Conservation (phyloP, 2,888 invertebrate genomes). For the Drosophila subsilvestris region DNA sequence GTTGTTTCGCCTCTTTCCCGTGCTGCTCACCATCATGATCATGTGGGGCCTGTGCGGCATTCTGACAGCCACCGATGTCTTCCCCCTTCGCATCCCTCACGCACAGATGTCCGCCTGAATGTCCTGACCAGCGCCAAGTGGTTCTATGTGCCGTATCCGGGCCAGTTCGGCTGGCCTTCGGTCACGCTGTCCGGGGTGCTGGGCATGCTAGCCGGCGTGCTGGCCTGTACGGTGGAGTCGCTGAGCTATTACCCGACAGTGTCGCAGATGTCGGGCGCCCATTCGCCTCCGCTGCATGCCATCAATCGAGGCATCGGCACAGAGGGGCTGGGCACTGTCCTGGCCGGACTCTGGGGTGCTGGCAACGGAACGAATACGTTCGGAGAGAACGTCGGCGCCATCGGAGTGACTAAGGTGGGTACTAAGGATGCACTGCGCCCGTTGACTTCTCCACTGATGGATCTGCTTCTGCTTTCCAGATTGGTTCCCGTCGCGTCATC, state of each 20-base stretch:
- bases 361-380: slow-evolving; percentile 96
- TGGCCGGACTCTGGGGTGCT: slow-evolving; percentile 93
- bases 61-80: slow-evolving; percentile 87
- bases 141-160: slow-evolving; percentile 93
- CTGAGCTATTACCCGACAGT: slow-evolving; percentile 97
- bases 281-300: slow-evolving; percentile 93
- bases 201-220: slow-evolving; percentile 91
- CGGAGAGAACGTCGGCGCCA: slow-evolving; percentile 95
- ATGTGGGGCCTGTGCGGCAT: slow-evolving; percentile 91
- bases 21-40: slow-evolving; percentile 89
- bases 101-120: slow-evolving; percentile 89
- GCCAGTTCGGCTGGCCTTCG: slow-evolving; percentile 91
- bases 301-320: slow-evolving; percentile 94
- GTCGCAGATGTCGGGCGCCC: slow-evolving; percentile 91
- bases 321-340: slow-evolving; percentile 92
- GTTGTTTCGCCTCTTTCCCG: slow-evolving; percentile 92
- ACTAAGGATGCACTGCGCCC: too few relatives aligned
- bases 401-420: slow-evolving; percentile 91
- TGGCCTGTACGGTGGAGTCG: slow-evolving; percentile 92
- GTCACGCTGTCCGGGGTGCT: slow-evolving; percentile 89
- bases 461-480: slow-evolving; percentile 84
- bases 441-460: not conserved
- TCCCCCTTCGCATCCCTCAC: slow-evolving; percentile 88
- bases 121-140: slow-evolving; percentile 90
- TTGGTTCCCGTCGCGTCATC: slow-evolving; percentile 91